Evolutionary conservation across 2,113 vertebrate species (phyloP).

Genomic region (Callocephalon fimbriatum): DNA sequence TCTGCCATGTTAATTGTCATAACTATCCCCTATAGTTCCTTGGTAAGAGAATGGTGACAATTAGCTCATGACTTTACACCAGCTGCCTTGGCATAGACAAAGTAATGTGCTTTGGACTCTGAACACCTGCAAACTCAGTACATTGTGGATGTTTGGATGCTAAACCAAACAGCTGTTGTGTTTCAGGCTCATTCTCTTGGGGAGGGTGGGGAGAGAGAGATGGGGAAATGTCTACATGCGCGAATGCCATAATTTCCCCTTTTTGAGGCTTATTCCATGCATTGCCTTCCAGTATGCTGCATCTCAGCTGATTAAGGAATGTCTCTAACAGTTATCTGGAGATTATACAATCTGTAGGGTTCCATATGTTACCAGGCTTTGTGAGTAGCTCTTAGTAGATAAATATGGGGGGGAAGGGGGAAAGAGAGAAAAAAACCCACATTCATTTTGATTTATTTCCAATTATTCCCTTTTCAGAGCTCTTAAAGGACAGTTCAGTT

Average conservation of each 20-base stretch:
- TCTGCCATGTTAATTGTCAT: conserved; percentile 37
- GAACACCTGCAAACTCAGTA: conserved; percentile 50
- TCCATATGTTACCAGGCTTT: background rate
- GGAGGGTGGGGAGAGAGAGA: background rate
- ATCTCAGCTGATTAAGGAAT: background rate
- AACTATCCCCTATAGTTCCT: conserved; percentile 39
- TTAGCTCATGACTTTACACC: conserved; percentile 48
- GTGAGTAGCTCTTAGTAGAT: background rate
- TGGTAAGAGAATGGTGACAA: conserved; percentile 42
- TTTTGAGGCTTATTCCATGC: background rate
- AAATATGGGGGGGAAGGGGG: background rate
- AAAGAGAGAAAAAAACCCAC: background rate
- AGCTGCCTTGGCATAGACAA: conserved; percentile 35
- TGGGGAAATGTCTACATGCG: background rate
- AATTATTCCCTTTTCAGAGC: background rate
- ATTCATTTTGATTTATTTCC: conserved; percentile 43
- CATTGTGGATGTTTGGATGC: conserved; percentile 13
- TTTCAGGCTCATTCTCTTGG: background rate
- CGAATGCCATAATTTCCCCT: background rate
- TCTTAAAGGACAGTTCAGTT: conserved; percentile 43
- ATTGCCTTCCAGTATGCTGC: background rate
- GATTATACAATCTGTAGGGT: background rate
- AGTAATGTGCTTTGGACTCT: background rate
- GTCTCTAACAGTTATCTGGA: background rate
- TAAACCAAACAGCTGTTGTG: conserved; percentile 41